These are phyloP conservation scores for Tragelaphus imberbis DNA, from an alignment of 2,113 vertebrate species.

Conservation along the genomic window DNA sequence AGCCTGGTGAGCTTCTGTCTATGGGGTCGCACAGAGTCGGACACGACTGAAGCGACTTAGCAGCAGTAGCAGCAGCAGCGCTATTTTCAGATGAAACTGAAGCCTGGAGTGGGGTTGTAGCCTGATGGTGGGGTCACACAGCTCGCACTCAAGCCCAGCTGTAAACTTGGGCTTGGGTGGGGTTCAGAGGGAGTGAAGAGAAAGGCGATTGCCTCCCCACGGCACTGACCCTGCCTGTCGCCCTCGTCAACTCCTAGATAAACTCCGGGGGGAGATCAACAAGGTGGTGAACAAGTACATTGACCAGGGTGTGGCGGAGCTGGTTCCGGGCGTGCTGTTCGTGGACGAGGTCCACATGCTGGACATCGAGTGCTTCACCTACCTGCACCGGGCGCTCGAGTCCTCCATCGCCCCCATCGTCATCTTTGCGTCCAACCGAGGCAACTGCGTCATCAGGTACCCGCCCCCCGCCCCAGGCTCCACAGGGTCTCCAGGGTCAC, in stretches of 20 bases:
- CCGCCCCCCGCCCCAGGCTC: not conserved
- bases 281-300: constrained; percentile 99
- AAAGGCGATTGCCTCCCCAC: fast-evolving
- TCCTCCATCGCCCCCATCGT: constrained; percentile 97
- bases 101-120: not conserved
- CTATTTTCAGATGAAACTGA: not conserved
- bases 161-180: not conserved
- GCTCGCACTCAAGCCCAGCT: not conserved
- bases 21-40: no score
- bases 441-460: constrained; percentile 96
- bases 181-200: not conserved
- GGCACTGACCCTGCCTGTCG: not conserved
- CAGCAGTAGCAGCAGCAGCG: no score
- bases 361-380: constrained; percentile 98
- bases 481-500: not conserved
- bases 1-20: no score
- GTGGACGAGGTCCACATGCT: constrained; percentile 99
- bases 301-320: constrained; percentile 95
- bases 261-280: constrained; percentile 97
- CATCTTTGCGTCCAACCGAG: constrained; percentile 96
- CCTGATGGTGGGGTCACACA: not conserved
- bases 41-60: no score
- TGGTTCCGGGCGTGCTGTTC: constrained; percentile 96
- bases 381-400: constrained; percentile 95
- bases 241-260: constrained; percentile 81